Percentiles rank a stretch among this genome's conserved stretches.
These are phyloP conservation scores for Medauroidea extradentata DNA, from an alignment of 1,140 invertebrate genomes.

Conservation along the genomic window DNA sequence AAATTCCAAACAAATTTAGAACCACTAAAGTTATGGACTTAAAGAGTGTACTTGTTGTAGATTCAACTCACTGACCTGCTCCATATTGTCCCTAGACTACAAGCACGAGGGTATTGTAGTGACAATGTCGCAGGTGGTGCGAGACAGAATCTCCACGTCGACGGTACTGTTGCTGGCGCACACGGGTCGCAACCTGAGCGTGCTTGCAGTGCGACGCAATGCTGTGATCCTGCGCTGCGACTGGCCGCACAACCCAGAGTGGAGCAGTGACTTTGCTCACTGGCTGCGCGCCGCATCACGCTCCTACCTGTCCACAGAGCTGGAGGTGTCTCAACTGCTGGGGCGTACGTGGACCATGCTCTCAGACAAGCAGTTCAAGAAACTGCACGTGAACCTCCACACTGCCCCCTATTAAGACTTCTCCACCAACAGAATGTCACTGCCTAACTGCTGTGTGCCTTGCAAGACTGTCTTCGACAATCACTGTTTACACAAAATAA, in stretches of 20 bases:
- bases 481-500: too few relatives aligned
- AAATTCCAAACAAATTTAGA: too few relatives aligned
- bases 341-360: conserved; percentile 67
- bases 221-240: conserved; percentile 66
- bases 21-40: too few relatives aligned
- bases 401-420: too few relatives aligned
- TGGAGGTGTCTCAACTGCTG: conserved; percentile 64
- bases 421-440: too few relatives aligned
- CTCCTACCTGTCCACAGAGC: conserved; percentile 60
- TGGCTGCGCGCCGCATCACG: conserved; percentile 58
- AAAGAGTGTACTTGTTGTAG: too few relatives aligned
- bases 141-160: conserved; percentile 73
- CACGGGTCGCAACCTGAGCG: conserved; percentile 57
- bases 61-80: too few relatives aligned
- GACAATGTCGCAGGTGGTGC: conserved; percentile 53
- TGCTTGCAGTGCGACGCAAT: conserved; percentile 66
- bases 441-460: too few relatives aligned
- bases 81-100: too few relatives aligned
- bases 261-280: conserved; percentile 60
- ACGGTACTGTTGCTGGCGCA: conserved; percentile 70
- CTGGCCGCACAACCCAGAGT: conserved; percentile 61
- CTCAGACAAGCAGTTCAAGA: conserved; percentile 65
- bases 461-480: too few relatives aligned
- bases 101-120: not conserved
- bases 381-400: conserved; percentile 22